These are phyloP conservation scores for Cyanoderma ruficeps DNA, from an alignment of 2,113 vertebrate species.

Conservation along the genomic window DNA sequence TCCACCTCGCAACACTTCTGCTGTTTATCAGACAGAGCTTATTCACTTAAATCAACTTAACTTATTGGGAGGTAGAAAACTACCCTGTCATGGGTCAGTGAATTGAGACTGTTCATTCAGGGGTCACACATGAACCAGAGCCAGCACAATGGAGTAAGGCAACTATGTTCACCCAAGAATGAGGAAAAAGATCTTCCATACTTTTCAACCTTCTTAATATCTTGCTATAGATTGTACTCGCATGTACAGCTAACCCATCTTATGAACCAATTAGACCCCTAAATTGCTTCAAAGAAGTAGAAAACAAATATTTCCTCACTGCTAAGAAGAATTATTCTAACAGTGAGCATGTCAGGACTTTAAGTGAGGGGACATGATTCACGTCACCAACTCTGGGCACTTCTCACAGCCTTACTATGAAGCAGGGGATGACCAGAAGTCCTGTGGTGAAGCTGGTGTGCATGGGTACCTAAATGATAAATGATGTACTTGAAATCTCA, in stretches of 20 bases:
- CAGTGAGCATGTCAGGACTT: not conserved
- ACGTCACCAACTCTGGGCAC: not conserved
- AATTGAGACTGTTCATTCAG: not conserved
- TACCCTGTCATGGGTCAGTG: not conserved
- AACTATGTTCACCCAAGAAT: not conserved
- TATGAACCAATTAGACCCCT: not conserved
- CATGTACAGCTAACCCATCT: not conserved
- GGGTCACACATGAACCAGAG: not conserved
- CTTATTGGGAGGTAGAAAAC: not conserved
- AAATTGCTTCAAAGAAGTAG: not conserved
- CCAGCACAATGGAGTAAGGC: not conserved
- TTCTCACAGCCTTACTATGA: not conserved
- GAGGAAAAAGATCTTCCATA: not conserved
- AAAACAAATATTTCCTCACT: not conserved
- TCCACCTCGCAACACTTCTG: not conserved
- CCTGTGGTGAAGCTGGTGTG: not conserved
- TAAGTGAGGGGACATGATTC: not conserved
- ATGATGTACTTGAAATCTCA: not conserved
- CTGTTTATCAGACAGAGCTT: not conserved
- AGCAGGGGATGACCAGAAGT: not conserved
- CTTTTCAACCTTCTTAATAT: not conserved
- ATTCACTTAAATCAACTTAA: not conserved
- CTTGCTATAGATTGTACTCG: not conserved
- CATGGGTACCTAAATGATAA: not conserved
- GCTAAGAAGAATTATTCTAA: not conserved